Evolutionary conservation across 2,888 invertebrate species (phyloP).

Genomic region (Odontothrips loti): DNA sequence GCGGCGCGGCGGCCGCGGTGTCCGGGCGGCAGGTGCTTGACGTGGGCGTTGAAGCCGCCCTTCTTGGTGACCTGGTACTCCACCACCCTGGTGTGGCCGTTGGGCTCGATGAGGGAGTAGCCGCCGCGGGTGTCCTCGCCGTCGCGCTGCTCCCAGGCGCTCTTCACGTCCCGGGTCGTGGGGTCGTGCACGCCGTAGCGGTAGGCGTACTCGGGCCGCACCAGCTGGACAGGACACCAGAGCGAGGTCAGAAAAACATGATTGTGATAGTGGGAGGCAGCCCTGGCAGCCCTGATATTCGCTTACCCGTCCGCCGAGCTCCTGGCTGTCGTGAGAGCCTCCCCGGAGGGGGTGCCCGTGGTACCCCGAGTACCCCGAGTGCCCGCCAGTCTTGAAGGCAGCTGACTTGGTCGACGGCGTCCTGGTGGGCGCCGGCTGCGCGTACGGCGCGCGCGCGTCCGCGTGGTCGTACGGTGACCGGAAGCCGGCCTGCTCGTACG

Average conservation of each 20-base stretch:
- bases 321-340: too few relatives aligned
- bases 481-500: neutral
- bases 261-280: too few relatives aligned
- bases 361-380: too few relatives aligned
- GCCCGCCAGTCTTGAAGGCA: neutral
- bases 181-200: conserved; percentile 23
- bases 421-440: neutral
- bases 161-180: conserved; percentile 12
- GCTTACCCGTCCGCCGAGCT: too few relatives aligned
- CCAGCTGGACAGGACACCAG: neutral
- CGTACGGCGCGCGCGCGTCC: neutral
- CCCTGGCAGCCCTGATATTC: too few relatives aligned
- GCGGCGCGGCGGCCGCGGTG: neutral
- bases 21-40: conserved; percentile 15
- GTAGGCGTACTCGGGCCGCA: conserved; percentile 18
- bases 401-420: neutral
- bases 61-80: conserved; percentile 5
- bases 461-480: neutral
- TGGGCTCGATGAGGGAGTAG: neutral
- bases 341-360: too few relatives aligned
- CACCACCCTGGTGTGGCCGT: conserved; percentile 21
- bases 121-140: conserved; percentile 9
- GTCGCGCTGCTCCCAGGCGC: conserved; percentile 23
- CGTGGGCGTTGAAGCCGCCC: conserved; percentile 3
- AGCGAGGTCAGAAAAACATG: neutral